A percentile compares a stretch with the other conserved stretches of the same genome.
phyloP scores from a whole-genome alignment of 2,113 vertebrate species.

The Hylia prasina region DNA sequence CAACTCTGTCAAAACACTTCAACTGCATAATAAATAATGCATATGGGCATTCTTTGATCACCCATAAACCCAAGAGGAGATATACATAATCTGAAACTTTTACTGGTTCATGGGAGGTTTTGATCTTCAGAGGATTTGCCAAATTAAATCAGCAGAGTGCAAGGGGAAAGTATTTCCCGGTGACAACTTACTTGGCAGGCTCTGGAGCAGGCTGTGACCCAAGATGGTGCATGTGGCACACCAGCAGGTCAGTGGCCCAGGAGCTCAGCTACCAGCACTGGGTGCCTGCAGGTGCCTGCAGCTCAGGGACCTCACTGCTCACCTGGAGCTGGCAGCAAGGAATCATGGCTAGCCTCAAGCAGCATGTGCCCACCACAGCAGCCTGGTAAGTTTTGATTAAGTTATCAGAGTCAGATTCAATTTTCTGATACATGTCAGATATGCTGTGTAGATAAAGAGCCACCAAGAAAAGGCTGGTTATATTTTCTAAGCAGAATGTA shows the following conservation, averaged over 20 bases:
- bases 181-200: not conserved
- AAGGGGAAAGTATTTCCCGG: not conserved
- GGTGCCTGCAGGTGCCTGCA: not conserved
- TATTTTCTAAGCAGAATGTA: not conserved
- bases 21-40: not conserved
- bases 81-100: not conserved
- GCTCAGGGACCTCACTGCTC: not conserved
- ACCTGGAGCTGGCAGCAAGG: rapidly evolving
- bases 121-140: not conserved
- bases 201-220: not conserved
- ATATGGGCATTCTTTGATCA: not conserved
- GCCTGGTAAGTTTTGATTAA: not conserved
- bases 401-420: not conserved
- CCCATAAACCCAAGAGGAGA: not conserved
- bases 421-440: not conserved
- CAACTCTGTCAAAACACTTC: not conserved
- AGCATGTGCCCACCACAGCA: rapidly evolving
- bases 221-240: not conserved
- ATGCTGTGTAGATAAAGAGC: not conserved
- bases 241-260: rapidly evolving
- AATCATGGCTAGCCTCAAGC: not conserved
- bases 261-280: rapidly evolving
- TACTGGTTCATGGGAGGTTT: not conserved
- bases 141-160: not conserved
- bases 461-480: not conserved